Evolutionary conservation across 2,797 vertebrate genomes (phyloP).

Genomic region (Lycodopsis pacificus): DNA sequence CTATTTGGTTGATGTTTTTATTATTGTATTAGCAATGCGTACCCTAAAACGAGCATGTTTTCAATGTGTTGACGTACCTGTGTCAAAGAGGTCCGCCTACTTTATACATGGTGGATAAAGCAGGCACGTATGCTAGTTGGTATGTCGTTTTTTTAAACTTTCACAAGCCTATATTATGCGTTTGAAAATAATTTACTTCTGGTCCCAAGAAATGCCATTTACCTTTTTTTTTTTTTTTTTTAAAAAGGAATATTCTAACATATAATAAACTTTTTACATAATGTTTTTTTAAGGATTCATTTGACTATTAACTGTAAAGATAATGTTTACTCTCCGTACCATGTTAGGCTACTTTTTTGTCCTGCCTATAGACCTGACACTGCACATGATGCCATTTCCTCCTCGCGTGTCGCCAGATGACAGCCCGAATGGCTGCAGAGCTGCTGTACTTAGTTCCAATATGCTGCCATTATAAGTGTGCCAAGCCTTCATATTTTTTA

Average conservation of each 20-base stretch:
- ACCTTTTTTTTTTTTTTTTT: not conserved
- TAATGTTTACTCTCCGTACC: conserved; percentile 28
- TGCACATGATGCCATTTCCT: conserved; percentile 42
- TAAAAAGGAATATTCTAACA: conserved; percentile 13
- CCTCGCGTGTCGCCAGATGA: conserved; percentile 6
- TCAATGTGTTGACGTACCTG: not conserved
- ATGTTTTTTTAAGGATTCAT: conserved; percentile 12
- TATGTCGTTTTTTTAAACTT: not conserved
- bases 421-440: conserved; percentile 16
- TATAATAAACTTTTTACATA: conserved; percentile 41
- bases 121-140: not conserved
- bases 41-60: not conserved
- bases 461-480: conserved; percentile 12
- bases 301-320: conserved; percentile 4
- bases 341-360: conserved; percentile 9
- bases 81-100: not conserved
- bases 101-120: not conserved
- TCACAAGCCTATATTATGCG: not conserved
- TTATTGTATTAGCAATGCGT: not conserved
- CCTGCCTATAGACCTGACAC: conserved; percentile 29
- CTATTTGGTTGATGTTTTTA: not conserved
- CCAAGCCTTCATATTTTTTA: conserved; percentile 15
- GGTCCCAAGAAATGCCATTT: not conserved
- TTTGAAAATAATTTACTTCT: conserved; percentile 10
- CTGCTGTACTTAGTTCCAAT: conserved; percentile 2